Base-by-base conservation (phyloP, 2,888 invertebrate genomes). In the Muschampia plurimacula region DNA sequence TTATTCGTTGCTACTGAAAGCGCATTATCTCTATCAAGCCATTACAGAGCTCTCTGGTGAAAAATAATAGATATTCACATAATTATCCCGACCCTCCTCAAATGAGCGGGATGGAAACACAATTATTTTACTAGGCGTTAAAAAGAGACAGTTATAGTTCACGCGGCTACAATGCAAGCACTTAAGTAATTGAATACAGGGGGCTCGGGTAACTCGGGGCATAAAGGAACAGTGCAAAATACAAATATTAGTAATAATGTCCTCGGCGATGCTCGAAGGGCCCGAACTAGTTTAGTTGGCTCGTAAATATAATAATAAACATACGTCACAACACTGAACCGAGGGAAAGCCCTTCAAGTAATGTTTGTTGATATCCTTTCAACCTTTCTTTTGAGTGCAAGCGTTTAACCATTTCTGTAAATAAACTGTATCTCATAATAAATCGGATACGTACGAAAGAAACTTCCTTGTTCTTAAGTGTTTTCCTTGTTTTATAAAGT, bases 171-270 rank as follows among this genome's bases (percentile, higher is more conserved):
- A 83, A 83, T 81, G 81, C 80, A 80, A 89, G 89, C 92, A 93
- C 93, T 93, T 92, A 93, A 91, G 92, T 94, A 93, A 93, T 93
- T 93, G 92, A 92, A 92, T 86, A 84, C 85, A 85, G 88, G 89
- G 89, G 87, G 86, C 80, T 82, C 79, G 85, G 85, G 87, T 85
- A 87, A 90, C 86, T 88, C 81, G 85, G 84, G 84, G 81, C 81
- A 86, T 87, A 85, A 88, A 86, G 84, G 87, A 85, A 88, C 87
- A 88, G 89, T 89, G 84, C 87, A 89, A 89, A 89, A 91, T 90
- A 90, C 91, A 89, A 90, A 89, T 89, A 90, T 87, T 84, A 83
- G 82, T 84, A 83, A 85, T 85, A 88, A 88, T 84, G 83, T 83
- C 82, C 82, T 80, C 84, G 81, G 84, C 78, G 84, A 84, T 66